Evolutionary conservation across 2,888 invertebrate species (phyloP).

Genomic region (Erebia ligea): DNA sequence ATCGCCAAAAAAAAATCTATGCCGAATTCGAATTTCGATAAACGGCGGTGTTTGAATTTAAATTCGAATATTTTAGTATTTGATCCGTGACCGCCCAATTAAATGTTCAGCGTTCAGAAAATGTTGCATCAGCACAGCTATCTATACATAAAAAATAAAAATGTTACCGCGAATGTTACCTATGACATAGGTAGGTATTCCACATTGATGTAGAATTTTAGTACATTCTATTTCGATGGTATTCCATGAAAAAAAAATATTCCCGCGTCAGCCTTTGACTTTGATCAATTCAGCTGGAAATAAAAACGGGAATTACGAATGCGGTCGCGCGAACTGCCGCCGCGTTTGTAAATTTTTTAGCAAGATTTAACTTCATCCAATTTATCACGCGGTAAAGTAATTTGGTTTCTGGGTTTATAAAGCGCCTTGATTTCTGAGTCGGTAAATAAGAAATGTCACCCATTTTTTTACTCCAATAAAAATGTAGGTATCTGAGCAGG

Average conservation of each 20-base stretch:
- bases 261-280: constrained; percentile 14
- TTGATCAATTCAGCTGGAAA: constrained; percentile 17
- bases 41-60: neutral
- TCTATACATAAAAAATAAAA: neutral
- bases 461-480: too few species aligned
- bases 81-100: too few species aligned
- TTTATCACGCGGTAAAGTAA: too few species aligned
- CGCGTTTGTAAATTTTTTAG: neutral
- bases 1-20: too few species aligned
- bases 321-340: neutral
- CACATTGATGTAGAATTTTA: too few species aligned
- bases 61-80: neutral
- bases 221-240: too few species aligned
- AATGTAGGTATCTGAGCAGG: too few species aligned
- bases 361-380: too few species aligned
- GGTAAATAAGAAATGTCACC: too few species aligned
- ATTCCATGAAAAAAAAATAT: constrained; percentile 17
- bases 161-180: constrained; percentile 8
- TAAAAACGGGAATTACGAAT: neutral
- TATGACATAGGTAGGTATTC: neutral
- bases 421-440: too few species aligned
- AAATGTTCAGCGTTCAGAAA: neutral
- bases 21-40: too few species aligned
- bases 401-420: too few species aligned
- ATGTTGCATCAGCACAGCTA: neutral